Percentiles rank a stretch among this genome's conserved stretches.
phyloP scores from a whole-genome alignment of 2,797 vertebrate genomes.

The Tadarida brasiliensis region DNA sequence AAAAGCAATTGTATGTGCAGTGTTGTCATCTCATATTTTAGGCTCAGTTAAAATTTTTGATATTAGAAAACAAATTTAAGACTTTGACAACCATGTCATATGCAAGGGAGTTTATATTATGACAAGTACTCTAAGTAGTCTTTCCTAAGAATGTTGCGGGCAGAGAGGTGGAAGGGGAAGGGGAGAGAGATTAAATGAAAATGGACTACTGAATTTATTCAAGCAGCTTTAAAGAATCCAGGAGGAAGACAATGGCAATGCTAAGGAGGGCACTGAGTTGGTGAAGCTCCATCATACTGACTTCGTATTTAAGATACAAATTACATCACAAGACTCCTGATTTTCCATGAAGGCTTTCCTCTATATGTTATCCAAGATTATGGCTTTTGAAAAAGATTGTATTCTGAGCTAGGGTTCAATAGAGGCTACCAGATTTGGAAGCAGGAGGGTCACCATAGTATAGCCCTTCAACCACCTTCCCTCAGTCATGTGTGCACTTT shows the following conservation, averaged over 20 bases:
- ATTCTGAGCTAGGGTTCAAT: background rate
- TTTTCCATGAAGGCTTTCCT: background rate
- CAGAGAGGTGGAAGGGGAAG: rapidly evolving
- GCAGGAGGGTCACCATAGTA: background rate
- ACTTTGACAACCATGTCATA: background rate
- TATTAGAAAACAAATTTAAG: conserved; percentile 55
- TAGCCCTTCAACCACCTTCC: background rate
- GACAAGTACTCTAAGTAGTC: background rate
- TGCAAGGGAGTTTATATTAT: conserved; percentile 27
- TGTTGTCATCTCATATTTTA: conserved; percentile 51
- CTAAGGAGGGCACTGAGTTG: background rate
- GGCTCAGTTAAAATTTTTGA: background rate
- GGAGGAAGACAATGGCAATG: background rate
- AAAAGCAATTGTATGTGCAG: conserved; percentile 37
- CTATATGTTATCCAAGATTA: conserved; percentile 6
- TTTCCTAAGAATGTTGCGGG: conserved; percentile 32
- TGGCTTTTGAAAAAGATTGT: conserved; percentile 9
- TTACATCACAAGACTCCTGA: background rate
- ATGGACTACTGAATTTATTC: background rate
- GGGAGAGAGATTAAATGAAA: background rate
- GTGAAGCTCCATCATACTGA: background rate
- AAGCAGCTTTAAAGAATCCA: background rate
- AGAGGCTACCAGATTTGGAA: background rate
- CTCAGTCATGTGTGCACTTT: background rate
- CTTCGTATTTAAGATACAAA: background rate